Evolutionary conservation across 2,888 invertebrate species (phyloP), one percentile per base, ranked within the genome.

Genomic region (Idaea straminata): DNA sequence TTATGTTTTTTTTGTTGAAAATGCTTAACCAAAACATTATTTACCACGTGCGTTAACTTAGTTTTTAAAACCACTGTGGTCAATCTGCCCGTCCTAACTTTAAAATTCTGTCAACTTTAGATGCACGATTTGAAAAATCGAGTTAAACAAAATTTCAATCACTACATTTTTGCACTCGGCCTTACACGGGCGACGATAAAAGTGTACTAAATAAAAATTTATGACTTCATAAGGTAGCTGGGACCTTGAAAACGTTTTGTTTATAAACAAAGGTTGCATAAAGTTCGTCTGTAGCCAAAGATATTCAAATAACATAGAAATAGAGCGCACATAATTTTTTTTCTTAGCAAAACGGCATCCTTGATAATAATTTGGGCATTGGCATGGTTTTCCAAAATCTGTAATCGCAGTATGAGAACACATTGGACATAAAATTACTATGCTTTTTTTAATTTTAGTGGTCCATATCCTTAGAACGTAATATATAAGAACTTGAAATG

Each of bases 221-320:
- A 76, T 74, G 72, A 77, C 78, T 76, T 77, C 75, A 74, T 74
- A 82, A 86, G 84, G 87, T 86, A 84, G 84, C 81, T 62, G 62
- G 73, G 82, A 84, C 91, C 90, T 92, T 91, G 90, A 88, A 85
- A 82, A 78, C 74, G 79, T 84, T 88, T 90, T 92, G 92, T 92
- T 92, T 92, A 91, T 91, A 92, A 91, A 92, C 91, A 92, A 91
- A 89, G 92, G 83, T 69, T 66, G 69, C 69, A 66, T 63, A 84
- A 81, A 79, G 78, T 78, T 81, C 74, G 77, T 61, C 80, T 83
- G 84, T 81, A 80, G 83, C 84, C 10, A 47, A 47, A 47, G 47
- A 47, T 47, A 0, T 47, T 47, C 10, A 47, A 47, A 47, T 47
- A 13, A 10, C 47, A 47, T 13, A 47, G 47, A 13, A 13, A 4